Evolutionary conservation across 2,888 invertebrate species (phyloP).

Genomic region (Scrobipalpa costella): DNA sequence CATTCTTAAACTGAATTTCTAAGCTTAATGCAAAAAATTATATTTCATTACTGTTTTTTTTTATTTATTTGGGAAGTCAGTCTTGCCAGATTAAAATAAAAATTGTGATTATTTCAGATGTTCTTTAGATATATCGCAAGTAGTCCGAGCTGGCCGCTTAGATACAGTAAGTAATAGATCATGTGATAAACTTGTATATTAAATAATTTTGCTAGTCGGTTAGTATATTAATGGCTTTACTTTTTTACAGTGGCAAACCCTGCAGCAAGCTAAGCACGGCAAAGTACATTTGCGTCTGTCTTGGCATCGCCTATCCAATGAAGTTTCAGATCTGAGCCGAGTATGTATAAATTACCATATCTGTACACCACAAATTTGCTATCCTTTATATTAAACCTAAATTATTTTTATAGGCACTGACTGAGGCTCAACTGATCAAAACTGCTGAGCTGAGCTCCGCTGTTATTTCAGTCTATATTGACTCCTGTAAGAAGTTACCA

Average conservation of each 20-base stretch:
- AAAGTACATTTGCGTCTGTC: conserved; percentile 93
- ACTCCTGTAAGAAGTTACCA: conserved; percentile 95
- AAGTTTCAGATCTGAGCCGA: conserved; percentile 86
- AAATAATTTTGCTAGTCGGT: not conserved
- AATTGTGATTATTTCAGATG: conserved; percentile 56
- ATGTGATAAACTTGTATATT: not conserved
- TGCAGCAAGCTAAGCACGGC: conserved; percentile 97
- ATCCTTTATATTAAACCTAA: not conserved
- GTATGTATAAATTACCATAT: conserved; percentile 77
- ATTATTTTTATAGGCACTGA: conserved; percentile 80
- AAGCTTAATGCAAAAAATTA: too few species aligned
- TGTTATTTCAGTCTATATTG: conserved; percentile 92
- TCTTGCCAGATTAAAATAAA: not conserved
- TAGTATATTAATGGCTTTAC: not conserved
- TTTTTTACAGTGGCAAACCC: conserved; percentile 90
- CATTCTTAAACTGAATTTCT: too few species aligned
- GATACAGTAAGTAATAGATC: conserved; percentile 60
- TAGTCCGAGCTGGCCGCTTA: conserved; percentile 68
- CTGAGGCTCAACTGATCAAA: conserved; percentile 87
- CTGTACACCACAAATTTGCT: not conserved
- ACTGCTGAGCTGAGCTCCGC: conserved; percentile 89
- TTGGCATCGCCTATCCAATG: conserved; percentile 91
- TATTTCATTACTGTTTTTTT: too few species aligned
- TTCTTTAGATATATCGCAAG: conserved; percentile 72
- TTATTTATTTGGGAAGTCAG: too few species aligned